phyloP scores from a whole-genome alignment of 64 coral and sea anemone species.

The Pocillopora damicornis region DNA sequence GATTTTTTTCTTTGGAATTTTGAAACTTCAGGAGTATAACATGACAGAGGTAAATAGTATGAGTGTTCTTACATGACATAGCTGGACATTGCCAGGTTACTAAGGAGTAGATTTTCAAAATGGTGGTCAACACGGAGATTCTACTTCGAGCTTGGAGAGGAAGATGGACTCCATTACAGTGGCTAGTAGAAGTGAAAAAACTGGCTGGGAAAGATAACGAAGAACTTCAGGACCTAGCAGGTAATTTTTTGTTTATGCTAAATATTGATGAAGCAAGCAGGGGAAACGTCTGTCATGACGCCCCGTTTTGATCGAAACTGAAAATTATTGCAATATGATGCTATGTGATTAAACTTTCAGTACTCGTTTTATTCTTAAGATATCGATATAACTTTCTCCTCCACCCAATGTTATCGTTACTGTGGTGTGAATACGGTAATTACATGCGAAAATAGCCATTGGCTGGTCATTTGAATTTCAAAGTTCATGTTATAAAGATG shows the following conservation, averaged over 20 bases:
- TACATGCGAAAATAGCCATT: too few relatives aligned
- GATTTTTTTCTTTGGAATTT: too few relatives aligned
- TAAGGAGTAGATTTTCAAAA: conserved; percentile 49
- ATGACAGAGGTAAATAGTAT: too few relatives aligned
- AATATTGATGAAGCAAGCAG: neutral
- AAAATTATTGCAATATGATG: neutral
- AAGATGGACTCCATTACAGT: conserved; percentile 93
- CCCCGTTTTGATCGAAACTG: neutral
- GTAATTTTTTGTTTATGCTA: neutral
- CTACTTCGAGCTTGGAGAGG: conserved; percentile 96
- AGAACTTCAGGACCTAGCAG: conserved; percentile 48
- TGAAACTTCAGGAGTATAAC: too few relatives aligned
- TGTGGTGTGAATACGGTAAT: too few relatives aligned
- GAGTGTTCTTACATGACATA: neutral
- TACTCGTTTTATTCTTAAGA: too few relatives aligned
- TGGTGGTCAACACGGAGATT: conserved; percentile 74
- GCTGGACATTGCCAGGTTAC: neutral
- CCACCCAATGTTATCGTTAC: too few relatives aligned
- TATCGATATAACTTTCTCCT: too few relatives aligned
- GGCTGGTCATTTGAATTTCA: too few relatives aligned
- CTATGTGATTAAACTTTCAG: neutral
- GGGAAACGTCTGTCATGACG: neutral
- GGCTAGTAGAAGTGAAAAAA: conserved; percentile 86
- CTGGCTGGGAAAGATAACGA: conserved; percentile 41
- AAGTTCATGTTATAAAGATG: too few relatives aligned